These are phyloP conservation scores for Sorex fumeus DNA, from an alignment of 2,113 vertebrate genomes.

Conservation along the genomic window DNA sequence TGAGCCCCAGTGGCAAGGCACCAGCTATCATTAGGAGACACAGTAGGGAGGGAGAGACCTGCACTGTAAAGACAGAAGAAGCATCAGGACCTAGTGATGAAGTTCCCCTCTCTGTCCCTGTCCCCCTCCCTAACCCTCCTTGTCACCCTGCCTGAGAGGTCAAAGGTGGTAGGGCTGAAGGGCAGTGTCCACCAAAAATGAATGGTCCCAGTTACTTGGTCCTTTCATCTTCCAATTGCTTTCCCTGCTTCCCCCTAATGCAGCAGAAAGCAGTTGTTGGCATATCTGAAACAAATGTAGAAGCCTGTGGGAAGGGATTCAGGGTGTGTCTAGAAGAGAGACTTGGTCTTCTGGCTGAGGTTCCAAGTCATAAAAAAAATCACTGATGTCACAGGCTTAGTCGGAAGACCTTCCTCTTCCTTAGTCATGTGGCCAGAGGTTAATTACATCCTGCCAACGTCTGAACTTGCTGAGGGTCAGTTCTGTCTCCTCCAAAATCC, in stretches of 20 bases:
- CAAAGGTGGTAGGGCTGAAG: not conserved
- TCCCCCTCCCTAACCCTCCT: not conserved
- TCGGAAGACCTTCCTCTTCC: not conserved
- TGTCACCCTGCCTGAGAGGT: not conserved
- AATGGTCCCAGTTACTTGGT: not conserved
- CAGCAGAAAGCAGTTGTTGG: not conserved
- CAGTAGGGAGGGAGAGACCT: not conserved
- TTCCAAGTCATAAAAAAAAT: constrained; percentile 13
- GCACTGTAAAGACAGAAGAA: not conserved
- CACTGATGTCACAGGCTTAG: not conserved
- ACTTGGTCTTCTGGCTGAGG: not conserved
- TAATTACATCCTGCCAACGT: not conserved
- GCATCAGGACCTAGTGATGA: not conserved
- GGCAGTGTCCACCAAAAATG: not conserved
- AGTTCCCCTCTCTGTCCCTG: not conserved
- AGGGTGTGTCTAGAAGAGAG: not conserved
- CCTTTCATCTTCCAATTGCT: not conserved
- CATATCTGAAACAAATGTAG: constrained; percentile 17
- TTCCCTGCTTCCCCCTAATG: not conserved
- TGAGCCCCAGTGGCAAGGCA: not conserved
- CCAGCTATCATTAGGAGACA: not conserved
- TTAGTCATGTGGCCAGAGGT: not conserved
- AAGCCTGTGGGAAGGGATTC: constrained; percentile 34
- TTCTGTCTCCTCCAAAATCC: not conserved
- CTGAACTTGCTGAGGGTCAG: not conserved